These are phyloP conservation scores for Pseudococcus jackbeardsleyi DNA, from an alignment of 2,888 invertebrate genomes.

Conservation along the genomic window DNA sequence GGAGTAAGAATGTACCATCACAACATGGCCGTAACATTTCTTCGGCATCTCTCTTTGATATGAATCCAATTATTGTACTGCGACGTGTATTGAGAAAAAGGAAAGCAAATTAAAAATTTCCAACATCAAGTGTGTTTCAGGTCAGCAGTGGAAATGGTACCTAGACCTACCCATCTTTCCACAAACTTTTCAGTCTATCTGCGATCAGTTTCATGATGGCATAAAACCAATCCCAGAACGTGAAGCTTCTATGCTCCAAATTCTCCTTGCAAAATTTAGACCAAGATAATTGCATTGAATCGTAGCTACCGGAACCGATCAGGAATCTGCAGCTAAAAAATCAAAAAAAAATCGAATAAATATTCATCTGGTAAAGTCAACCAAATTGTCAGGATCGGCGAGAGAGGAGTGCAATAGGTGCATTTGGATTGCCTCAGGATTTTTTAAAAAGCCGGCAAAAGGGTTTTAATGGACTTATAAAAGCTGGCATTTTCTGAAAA, in stretches of 20 bases:
- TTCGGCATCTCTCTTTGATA: constrained; percentile 92
- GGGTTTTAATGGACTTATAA: no score
- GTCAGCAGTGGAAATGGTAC: not conserved
- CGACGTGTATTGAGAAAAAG: no score
- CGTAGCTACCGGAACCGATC: constrained; percentile 69
- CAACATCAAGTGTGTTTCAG: not conserved
- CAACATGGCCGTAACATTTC: constrained; percentile 85
- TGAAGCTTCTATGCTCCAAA: constrained; percentile 90
- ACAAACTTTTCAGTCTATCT: constrained; percentile 90
- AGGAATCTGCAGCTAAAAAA: not conserved
- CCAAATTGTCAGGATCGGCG: not conserved
- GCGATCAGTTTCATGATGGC: constrained; percentile 96
- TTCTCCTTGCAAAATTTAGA: constrained; percentile 95
- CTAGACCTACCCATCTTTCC: constrained; percentile 84
- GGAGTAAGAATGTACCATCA: constrained; percentile 90
- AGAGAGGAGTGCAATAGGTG: no score
- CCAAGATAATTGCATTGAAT: constrained; percentile 79
- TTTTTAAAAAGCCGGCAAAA: no score
- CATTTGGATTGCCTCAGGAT: no score
- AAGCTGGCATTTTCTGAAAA: no score
- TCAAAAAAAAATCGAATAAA: not conserved
- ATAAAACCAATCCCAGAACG: constrained; percentile 99
- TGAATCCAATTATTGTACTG: constrained; percentile 78
- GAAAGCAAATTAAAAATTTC: not conserved
- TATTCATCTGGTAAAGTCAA: not conserved